These are phyloP conservation scores for Drosophila bunnanda DNA, from an alignment of 2,888 invertebrate species.

Conservation along the genomic window DNA sequence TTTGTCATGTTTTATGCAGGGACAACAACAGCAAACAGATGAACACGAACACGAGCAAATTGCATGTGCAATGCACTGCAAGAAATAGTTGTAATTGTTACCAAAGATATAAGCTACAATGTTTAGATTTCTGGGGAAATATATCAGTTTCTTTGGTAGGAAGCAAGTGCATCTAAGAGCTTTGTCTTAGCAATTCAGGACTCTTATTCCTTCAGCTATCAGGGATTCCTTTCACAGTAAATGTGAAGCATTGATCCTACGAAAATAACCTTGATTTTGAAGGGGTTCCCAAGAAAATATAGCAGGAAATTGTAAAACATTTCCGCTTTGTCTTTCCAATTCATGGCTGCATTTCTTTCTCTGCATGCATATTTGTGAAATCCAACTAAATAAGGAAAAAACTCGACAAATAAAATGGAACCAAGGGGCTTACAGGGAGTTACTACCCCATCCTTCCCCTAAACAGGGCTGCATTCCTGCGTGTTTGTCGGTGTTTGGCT, in stretches of 20 bases:
- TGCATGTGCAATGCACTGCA: constrained; percentile 13
- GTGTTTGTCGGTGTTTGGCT: constrained; percentile 49
- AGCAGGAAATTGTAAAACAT: not conserved
- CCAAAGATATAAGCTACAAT: not conserved
- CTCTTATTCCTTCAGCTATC: not conserved
- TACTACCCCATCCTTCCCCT: not conserved
- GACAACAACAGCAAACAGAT: constrained; percentile 43
- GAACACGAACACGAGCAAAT: constrained; percentile 37
- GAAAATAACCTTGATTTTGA: not conserved
- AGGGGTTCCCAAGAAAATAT: not conserved
- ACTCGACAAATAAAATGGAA: constrained; percentile 46
- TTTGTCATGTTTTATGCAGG: constrained; percentile 55
- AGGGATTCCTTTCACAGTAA: not conserved
- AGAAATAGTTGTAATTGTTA: not conserved
- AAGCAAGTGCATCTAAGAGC: not conserved
- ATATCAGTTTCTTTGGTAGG: too few species aligned
- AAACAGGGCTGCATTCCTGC: not conserved
- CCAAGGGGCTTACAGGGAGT: constrained; percentile 31
- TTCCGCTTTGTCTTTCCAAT: too few species aligned
- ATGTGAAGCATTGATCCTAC: not conserved
- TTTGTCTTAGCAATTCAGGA: too few species aligned
- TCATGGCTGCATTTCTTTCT: not conserved
- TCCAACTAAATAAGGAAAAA: constrained; percentile 51
- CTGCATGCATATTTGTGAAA: constrained; percentile 31
- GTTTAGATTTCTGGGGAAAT: not conserved